Conservation (phyloP, 2,888 invertebrate species). For the Odontocerum albicorne region DNA sequence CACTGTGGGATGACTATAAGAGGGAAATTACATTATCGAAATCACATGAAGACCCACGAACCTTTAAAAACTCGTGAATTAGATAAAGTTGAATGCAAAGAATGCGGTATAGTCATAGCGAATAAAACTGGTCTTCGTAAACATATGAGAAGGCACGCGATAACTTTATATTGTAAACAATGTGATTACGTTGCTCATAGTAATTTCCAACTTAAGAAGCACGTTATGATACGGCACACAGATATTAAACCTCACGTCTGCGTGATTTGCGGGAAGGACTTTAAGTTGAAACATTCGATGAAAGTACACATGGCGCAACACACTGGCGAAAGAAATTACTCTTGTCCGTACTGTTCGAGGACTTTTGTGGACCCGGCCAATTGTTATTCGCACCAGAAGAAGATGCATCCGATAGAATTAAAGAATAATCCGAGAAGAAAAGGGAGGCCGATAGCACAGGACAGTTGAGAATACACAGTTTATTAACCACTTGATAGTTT, state of each 20-base stretch:
- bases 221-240: slow-evolving; percentile 24
- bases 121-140: slow-evolving; percentile 1
- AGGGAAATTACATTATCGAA: slow-evolving; percentile 12
- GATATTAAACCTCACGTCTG: slow-evolving; percentile 28
- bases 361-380: slow-evolving; percentile 28
- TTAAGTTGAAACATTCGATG: slow-evolving; percentile 24
- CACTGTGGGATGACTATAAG: slow-evolving; percentile 37
- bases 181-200: slow-evolving; percentile 22
- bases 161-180: slow-evolving; percentile 13
- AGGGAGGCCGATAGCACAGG: no score
- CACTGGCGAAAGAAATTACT: slow-evolving; percentile 28
- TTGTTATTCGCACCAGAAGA: slow-evolving; percentile 23
- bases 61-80: background rate
- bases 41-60: slow-evolving; percentile 23
- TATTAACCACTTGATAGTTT: no score
- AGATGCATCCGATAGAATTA: slow-evolving; percentile 19
- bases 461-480: no score
- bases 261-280: slow-evolving; percentile 27
- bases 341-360: slow-evolving; percentile 27
- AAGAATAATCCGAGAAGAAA: slow-evolving; percentile 1
- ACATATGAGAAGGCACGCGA: slow-evolving; percentile 21
- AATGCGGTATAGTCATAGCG: slow-evolving; percentile 17
- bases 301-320: slow-evolving; percentile 32
- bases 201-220: slow-evolving; percentile 15
- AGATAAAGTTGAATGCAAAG: slow-evolving; percentile 11